Base-by-base conservation (phyloP, 1,140 invertebrate species). In the Magallana ariakensis region DNA sequence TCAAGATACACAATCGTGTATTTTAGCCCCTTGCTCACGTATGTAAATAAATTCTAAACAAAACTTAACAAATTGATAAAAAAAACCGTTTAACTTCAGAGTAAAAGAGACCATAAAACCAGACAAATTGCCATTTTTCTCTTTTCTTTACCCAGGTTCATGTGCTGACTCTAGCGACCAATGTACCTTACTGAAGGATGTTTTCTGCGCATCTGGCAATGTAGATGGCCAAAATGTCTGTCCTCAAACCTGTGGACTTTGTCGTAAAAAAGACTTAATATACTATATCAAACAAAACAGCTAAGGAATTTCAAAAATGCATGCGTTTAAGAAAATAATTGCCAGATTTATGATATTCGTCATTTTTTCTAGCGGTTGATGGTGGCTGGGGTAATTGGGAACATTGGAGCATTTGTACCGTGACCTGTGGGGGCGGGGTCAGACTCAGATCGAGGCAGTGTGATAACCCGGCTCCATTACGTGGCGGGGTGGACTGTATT, bases 391-490 rank as follows among this genome's bases (percentile, higher is more conserved):
- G 56, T 55, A 19, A 15, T 9, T 86, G 85, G 85, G n/a, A 26
- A 26, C 22, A 82, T 11, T 86, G 80, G 80, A 11, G 22, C 55
- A 5, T 53, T 15, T 86, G 85, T 81, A 62, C 85, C 11, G 62
- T 22, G 13, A 82, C 85, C 19, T 86, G 85, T 62, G 70, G 75
- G 16, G 85, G 85, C 22, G 85, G 85, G 54, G 33, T 82, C 15
- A 16, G 46, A 26, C 0, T 82, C 5, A 80, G 85, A n/a, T 82
- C 80, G 62, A 33, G 85, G 55, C 1, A 19, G 11, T 86, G 85
- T 16, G 62, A 82, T 22, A 66, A 86, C 82, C 85, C 85, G 55
- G 26, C 57, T 15, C 80, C 85, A 46, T 15, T 8, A 7, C 62
- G 56, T 66, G 16, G 16, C 19, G 85, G 85, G 62, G 4, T 13